These are phyloP conservation scores for Dastarcus helophoroides DNA, from an alignment of 2,888 invertebrate species.

Conservation along the genomic window DNA sequence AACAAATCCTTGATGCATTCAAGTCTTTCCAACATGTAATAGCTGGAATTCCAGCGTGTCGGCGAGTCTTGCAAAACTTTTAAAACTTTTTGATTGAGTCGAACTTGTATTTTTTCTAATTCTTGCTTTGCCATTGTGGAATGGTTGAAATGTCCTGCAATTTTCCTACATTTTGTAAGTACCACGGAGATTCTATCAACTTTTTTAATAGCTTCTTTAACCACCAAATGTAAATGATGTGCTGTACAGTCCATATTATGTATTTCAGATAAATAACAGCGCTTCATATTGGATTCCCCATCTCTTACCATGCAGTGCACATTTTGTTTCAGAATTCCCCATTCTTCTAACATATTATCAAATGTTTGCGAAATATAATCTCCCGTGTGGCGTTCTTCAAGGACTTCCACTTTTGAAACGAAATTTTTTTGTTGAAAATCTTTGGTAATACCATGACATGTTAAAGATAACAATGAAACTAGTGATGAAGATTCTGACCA, in stretches of 20 bases:
- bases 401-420: slow-evolving; percentile 7
- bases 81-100: slow-evolving; percentile 7
- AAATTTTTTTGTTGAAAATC: slow-evolving; percentile 6
- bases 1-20: slow-evolving; percentile 5
- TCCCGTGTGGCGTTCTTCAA: slow-evolving; percentile 6
- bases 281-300: slow-evolving; percentile 8
- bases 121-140: slow-evolving; percentile 6
- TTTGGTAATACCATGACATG: slow-evolving; percentile 7
- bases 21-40: slow-evolving; percentile 6
- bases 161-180: slow-evolving; percentile 6
- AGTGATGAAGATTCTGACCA: slow-evolving; percentile 8
- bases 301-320: slow-evolving; percentile 8
- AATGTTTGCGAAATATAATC: slow-evolving; percentile 8
- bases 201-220: slow-evolving; percentile 7
- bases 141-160: slow-evolving; percentile 10
- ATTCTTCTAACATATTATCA: slow-evolving; percentile 8
- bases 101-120: slow-evolving; percentile 8
- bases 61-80: slow-evolving; percentile 6
- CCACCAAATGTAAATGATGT: slow-evolving; percentile 8
- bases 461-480: slow-evolving; percentile 8
- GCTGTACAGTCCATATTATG: slow-evolving; percentile 9
- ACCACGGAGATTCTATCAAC: slow-evolving; percentile 7
- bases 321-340: slow-evolving; percentile 9
- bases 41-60: slow-evolving; percentile 7
- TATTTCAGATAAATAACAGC: slow-evolving; percentile 6